These are phyloP conservation scores for Mareca strepera DNA, from an alignment of 2,797 vertebrate genomes.

Conservation along the genomic window DNA sequence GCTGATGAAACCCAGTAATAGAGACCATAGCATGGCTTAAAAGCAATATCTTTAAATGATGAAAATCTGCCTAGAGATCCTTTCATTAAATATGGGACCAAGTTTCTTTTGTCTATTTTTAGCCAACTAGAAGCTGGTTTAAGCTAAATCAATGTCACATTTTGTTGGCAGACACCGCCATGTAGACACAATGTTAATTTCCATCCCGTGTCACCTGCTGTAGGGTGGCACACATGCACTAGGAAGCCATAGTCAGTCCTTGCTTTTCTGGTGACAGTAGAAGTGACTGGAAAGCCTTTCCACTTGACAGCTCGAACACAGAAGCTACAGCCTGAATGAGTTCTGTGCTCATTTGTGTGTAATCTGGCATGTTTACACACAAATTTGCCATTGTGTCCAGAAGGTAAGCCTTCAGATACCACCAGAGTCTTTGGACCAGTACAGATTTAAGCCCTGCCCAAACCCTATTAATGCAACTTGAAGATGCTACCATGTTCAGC, in stretches of 20 bases:
- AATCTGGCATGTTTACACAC: not conserved
- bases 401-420: too few species aligned
- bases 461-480: too few species aligned
- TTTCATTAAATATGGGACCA: not conserved
- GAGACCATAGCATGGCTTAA: not conserved
- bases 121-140: not conserved
- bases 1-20: not conserved
- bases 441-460: too few species aligned
- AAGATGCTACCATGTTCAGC: too few species aligned
- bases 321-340: not conserved
- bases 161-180: accelerated
- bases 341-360: not conserved
- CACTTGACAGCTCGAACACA: not conserved
- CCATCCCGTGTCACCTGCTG: too few species aligned
- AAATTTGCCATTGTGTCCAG: too few species aligned
- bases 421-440: too few species aligned
- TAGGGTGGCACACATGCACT: not conserved
- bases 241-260: not conserved
- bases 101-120: not conserved
- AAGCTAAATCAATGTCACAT: not conserved
- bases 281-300: not conserved
- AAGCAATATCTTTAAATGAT: not conserved
- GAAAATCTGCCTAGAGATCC: not conserved
- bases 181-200: not conserved
- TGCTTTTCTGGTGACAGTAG: not conserved